Evolutionary conservation across 1,140 invertebrate species (phyloP).

Genomic region (Camponotus vicinus): DNA sequence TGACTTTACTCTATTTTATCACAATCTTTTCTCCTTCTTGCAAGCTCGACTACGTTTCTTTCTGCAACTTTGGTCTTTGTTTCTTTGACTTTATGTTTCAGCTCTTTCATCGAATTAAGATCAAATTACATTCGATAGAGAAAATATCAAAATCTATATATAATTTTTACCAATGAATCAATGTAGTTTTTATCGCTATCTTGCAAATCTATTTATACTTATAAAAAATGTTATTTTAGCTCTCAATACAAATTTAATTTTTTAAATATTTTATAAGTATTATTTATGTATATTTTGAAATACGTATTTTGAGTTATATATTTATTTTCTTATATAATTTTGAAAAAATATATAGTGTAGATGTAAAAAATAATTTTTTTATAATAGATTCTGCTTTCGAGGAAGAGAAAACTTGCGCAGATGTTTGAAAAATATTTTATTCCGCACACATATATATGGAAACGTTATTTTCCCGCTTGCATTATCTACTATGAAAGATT

Average conservation of each 20-base stretch:
- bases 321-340: not conserved
- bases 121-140: not conserved
- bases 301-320: no score
- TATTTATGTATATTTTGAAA: not conserved
- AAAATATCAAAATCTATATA: not conserved
- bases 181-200: not conserved
- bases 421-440: no score
- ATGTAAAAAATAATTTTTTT: no score
- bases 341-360: no score
- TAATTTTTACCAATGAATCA: not conserved
- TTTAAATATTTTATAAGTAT: not conserved
- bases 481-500: not conserved
- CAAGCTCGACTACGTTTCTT: not conserved
- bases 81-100: not conserved
- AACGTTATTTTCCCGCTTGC: no score
- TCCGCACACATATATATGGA: no score
- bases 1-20: slow-evolving; percentile 40
- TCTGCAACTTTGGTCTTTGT: slow-evolving; percentile 14
- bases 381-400: no score
- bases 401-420: no score
- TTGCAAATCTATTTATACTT: no score
- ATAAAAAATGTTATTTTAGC: no score
- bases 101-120: slow-evolving; percentile 13
- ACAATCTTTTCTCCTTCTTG: not conserved
- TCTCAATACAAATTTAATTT: no score